Evolutionary conservation across 2,888 invertebrate species (phyloP).

Genomic region (Hoplodrina ambigua): DNA sequence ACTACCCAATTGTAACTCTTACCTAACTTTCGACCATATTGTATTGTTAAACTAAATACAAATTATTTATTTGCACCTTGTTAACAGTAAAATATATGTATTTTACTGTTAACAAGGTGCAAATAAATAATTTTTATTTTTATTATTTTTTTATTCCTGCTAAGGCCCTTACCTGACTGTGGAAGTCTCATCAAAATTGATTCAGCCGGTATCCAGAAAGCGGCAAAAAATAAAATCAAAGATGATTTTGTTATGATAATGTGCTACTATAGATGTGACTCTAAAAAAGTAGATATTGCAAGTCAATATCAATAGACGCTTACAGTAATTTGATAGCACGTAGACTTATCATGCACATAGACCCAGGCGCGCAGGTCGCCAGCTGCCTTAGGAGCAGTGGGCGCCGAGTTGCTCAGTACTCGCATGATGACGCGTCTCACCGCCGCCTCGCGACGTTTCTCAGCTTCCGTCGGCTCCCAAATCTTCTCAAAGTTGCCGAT

Average conservation of each 20-base stretch:
- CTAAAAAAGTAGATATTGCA: too few species aligned
- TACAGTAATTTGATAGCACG: constrained; percentile 91
- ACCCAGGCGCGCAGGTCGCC: constrained; percentile 96
- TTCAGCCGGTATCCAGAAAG: not conserved
- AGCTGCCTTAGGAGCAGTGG: constrained; percentile 92
- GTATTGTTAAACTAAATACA: too few species aligned
- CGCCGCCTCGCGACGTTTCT: constrained; percentile 93
- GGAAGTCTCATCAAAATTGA: not conserved
- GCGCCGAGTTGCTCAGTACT: constrained; percentile 91
- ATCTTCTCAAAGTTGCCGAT: constrained; percentile 94
- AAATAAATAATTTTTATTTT: too few species aligned
- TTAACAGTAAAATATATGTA: too few species aligned
- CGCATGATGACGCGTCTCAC: constrained; percentile 94
- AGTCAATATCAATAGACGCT: constrained; percentile 68
- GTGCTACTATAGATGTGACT: too few species aligned
- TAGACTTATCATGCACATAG: constrained; percentile 91
- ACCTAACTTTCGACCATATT: too few species aligned
- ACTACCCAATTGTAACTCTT: too few species aligned
- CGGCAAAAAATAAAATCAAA: constrained; percentile 16
- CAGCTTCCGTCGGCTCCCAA: constrained; percentile 95
- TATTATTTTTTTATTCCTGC: too few species aligned
- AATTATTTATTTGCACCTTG: too few species aligned
- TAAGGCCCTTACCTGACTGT: constrained; percentile 7
- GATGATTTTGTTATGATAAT: too few species aligned
- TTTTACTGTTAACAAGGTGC: too few species aligned